phyloP scores from a whole-genome alignment of 1,140 invertebrate genomes.

The Drosophila tropicalis region DNA sequence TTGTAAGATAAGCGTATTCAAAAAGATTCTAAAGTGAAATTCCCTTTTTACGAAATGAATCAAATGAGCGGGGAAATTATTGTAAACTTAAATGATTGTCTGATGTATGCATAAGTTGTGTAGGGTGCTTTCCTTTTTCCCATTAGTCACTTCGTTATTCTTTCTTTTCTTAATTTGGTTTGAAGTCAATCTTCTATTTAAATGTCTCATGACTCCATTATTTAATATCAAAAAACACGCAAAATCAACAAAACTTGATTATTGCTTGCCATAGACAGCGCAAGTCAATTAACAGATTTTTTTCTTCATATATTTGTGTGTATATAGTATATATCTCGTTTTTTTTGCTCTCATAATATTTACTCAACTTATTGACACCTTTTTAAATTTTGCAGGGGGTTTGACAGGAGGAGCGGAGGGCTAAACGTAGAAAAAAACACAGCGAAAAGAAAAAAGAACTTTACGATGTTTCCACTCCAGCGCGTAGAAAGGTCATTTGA shows the following conservation, averaged over 20 bases:
- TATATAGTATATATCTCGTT: not conserved
- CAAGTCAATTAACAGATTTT: slow-evolving; percentile 62
- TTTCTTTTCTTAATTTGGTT: not conserved
- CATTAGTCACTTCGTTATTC: slow-evolving; percentile 29
- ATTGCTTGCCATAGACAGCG: slow-evolving; percentile 31
- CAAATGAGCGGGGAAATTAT: not conserved
- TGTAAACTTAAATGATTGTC: not conserved
- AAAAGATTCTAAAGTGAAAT: not conserved
- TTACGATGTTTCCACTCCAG: slow-evolving; percentile 56
- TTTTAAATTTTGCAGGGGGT: slow-evolving; percentile 17
- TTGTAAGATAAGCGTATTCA: not conserved
- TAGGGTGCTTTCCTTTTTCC: not conserved
- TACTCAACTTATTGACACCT: slow-evolving; percentile 54
- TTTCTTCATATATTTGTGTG: slow-evolving; percentile 18
- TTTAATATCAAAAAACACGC: slow-evolving; percentile 64
- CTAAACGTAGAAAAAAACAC: not conserved
- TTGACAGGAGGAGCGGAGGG: not conserved
- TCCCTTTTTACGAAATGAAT: not conserved
- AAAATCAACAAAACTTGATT: slow-evolving; percentile 41
- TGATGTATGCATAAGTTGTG: not conserved
- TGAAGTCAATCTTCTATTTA: slow-evolving; percentile 9
- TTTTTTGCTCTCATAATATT: slow-evolving; percentile 36
- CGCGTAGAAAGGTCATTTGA: slow-evolving; percentile 45
- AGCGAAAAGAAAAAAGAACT: slow-evolving; percentile 31
- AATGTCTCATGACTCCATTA: slow-evolving; percentile 67